Conservation (phyloP, 1,140 invertebrate species). For the Ridgeia piscesae region DNA sequence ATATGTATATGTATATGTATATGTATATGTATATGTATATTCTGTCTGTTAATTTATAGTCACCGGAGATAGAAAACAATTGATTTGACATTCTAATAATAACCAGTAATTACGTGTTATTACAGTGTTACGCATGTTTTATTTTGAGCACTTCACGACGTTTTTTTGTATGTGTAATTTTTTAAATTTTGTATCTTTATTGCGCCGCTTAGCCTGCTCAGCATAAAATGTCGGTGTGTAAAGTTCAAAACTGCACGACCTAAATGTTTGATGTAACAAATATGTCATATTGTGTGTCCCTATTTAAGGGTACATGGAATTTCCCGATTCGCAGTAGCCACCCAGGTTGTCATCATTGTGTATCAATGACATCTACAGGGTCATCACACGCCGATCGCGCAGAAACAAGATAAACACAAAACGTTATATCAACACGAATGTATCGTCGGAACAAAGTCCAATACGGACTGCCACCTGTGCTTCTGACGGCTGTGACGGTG, state of each 20-base stretch:
- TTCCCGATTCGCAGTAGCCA: background rate
- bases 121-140: too few species aligned
- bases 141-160: too few species aligned
- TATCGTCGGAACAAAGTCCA: background rate
- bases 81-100: too few species aligned
- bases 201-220: background rate
- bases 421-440: background rate
- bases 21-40: too few species aligned
- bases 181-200: background rate
- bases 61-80: too few species aligned
- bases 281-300: background rate
- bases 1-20: too few species aligned
- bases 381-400: too few species aligned
- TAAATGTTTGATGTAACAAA: background rate
- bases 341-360: background rate
- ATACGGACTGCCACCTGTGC: background rate
- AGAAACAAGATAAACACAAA: background rate
- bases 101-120: too few species aligned
- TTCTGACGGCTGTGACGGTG: background rate
- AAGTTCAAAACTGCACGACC: background rate
- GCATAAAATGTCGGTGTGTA: background rate
- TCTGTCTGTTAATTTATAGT: too few species aligned
- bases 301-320: background rate
- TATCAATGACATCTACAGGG: background rate
- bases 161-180: too few species aligned